Percentiles rank a stretch among this genome's conserved stretches.
Evolutionary conservation across 2,797 vertebrate species (phyloP).

Genomic region (Tokudaia tokunoshimensis): DNA sequence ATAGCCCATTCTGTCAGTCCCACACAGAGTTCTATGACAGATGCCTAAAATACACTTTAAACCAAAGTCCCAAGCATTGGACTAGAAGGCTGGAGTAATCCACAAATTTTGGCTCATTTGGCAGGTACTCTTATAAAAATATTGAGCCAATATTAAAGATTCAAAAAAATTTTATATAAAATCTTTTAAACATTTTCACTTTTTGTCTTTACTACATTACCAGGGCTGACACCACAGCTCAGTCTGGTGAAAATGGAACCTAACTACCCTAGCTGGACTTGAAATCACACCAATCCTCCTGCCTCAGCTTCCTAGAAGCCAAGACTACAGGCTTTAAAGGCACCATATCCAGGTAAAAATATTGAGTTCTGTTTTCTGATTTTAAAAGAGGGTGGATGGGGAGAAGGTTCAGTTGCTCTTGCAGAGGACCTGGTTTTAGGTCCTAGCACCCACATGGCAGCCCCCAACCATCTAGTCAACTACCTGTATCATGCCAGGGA

Average conservation of each 20-base stretch:
- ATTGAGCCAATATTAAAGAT: constrained; percentile 10
- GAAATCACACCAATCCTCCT: neutral
- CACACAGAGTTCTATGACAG: neutral
- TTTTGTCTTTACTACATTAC: neutral
- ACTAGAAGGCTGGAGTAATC: neutral
- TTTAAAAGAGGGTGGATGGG: neutral
- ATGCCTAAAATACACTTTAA: neutral
- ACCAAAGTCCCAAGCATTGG: neutral
- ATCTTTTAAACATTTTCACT: neutral
- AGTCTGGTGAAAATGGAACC: neutral
- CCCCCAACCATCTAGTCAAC: neutral
- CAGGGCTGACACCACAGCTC: neutral
- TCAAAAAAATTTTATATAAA: neutral
- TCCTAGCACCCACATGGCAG: neutral
- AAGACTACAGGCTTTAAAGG: neutral
- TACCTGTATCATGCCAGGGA: neutral
- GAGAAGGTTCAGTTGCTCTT: neutral
- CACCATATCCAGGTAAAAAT: neutral
- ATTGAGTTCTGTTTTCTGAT: neutral
- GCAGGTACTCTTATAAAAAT: neutral
- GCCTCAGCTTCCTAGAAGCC: neutral
- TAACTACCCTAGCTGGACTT: neutral
- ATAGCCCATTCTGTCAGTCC: neutral
- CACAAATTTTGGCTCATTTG: neutral
- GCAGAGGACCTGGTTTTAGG: neutral